Evolutionary conservation across 1,140 invertebrate genomes (phyloP).

Genomic region (Pogonomyrmex barbatus): DNA sequence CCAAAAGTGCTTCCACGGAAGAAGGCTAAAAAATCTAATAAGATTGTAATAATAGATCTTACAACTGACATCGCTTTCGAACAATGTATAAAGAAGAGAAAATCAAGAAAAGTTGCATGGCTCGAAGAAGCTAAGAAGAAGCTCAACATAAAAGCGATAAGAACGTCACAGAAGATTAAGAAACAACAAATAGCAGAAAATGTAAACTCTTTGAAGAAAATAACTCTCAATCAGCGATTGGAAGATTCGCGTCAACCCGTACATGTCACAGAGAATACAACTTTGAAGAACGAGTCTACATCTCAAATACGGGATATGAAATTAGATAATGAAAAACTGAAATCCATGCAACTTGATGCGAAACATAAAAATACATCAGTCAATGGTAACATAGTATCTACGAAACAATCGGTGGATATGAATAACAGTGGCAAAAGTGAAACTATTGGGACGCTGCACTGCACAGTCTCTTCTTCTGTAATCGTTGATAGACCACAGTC

Average conservation of each 20-base stretch:
- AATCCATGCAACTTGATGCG: constrained; percentile 18
- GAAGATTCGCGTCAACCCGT: constrained; percentile 44
- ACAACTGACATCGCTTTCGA: constrained; percentile 76
- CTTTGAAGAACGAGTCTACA: constrained; percentile 29
- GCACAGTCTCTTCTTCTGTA: constrained; percentile 40
- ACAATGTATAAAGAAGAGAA: constrained; percentile 75
- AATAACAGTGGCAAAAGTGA: constrained; percentile 51
- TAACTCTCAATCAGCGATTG: constrained; percentile 24
- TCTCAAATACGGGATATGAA: not conserved
- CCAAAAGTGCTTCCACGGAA: constrained; percentile 60
- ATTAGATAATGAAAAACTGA: constrained; percentile 26
- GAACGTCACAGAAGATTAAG: constrained; percentile 61
- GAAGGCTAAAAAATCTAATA: constrained; percentile 72
- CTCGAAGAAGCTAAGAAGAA: constrained; percentile 77
- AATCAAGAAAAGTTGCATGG: constrained; percentile 75
- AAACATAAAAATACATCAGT: constrained; percentile 10
- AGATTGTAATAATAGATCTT: constrained; percentile 82
- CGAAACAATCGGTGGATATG: constrained; percentile 14
- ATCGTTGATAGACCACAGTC: constrained; percentile 34
- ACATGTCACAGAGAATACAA: constrained; percentile 20
- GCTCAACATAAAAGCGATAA: constrained; percentile 62
- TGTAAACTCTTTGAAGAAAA: constrained; percentile 9
- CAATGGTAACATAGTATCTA: constrained; percentile 8
- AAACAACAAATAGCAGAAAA: constrained; percentile 28
- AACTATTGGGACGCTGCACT: constrained; percentile 14